Conservation (phyloP, 1,140 invertebrate species). For the Wiebesia pumilae region DNA sequence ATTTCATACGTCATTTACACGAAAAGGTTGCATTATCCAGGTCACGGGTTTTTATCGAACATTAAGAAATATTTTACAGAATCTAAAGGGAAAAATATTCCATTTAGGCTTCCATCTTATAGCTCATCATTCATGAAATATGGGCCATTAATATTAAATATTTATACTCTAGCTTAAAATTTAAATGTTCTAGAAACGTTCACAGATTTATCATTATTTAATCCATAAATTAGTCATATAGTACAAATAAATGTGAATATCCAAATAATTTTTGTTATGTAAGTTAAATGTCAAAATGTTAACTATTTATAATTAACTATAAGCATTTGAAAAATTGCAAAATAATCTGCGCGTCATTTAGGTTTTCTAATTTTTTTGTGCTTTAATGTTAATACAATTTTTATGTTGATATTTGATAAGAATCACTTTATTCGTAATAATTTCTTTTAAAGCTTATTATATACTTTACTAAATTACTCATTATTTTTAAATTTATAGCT, state of each 20-base stretch:
- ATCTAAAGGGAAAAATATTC: neutral
- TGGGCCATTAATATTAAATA: neutral
- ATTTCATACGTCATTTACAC: neutral
- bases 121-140: neutral
- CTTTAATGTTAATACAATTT: too few relatives aligned
- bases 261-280: too few relatives aligned
- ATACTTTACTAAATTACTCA: too few relatives aligned
- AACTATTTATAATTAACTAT: too few relatives aligned
- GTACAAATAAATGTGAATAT: neutral
- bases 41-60: conserved; percentile 1
- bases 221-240: neutral
- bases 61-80: neutral
- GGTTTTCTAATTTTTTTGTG: too few relatives aligned
- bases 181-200: neutral
- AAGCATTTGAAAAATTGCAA: too few relatives aligned
- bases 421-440: too few relatives aligned
- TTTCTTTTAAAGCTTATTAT: too few relatives aligned
- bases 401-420: too few relatives aligned
- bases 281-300: too few relatives aligned
- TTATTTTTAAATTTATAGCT: too few relatives aligned
- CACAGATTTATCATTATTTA: neutral
- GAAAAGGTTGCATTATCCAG: neutral
- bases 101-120: neutral
- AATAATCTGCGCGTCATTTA: too few relatives aligned
- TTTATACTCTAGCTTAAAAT: neutral